Conservation (phyloP, 2,797 vertebrate genomes). For the Poeciliopsis infans region DNA sequence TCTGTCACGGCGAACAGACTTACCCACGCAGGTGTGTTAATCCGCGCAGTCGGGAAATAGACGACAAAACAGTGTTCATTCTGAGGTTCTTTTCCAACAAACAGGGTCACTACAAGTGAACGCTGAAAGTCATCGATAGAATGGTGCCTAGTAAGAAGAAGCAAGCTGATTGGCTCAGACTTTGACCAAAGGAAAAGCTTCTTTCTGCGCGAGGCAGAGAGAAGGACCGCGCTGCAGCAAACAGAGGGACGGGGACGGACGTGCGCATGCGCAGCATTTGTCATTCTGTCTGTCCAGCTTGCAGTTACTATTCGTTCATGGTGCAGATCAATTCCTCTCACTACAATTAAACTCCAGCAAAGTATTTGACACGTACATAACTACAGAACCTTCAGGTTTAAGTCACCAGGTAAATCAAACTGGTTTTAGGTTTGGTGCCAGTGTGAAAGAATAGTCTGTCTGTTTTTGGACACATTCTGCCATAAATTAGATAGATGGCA, state of each 20-base stretch:
- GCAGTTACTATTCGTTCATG: too few species aligned
- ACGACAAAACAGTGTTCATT: slow-evolving; percentile 68
- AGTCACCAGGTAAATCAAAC: not conserved
- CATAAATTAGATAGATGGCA: not conserved
- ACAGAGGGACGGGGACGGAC: too few species aligned
- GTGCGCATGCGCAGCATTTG: not conserved
- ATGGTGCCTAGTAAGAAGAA: not conserved
- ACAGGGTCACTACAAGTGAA: slow-evolving; percentile 1
- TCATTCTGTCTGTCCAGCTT: too few species aligned
- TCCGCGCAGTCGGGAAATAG: slow-evolving; percentile 57
- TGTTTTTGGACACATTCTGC: not conserved
- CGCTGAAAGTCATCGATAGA: slow-evolving; percentile 60
- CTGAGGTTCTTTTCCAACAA: slow-evolving; percentile 14
- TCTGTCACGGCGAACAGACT: not conserved
- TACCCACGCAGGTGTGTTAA: slow-evolving; percentile 62
- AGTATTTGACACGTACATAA: not conserved
- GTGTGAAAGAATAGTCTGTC: not conserved
- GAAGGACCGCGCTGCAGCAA: too few species aligned
- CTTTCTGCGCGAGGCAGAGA: not conserved
- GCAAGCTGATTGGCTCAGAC: slow-evolving; percentile 49
- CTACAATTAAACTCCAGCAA: not conserved
- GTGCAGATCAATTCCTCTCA: not conserved
- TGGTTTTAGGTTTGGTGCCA: not conserved
- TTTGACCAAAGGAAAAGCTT: slow-evolving; percentile 46
- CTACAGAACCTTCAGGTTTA: not conserved